Base-by-base conservation (phyloP, 2,797 vertebrate species). In the Protosalanx chinensis region DNA sequence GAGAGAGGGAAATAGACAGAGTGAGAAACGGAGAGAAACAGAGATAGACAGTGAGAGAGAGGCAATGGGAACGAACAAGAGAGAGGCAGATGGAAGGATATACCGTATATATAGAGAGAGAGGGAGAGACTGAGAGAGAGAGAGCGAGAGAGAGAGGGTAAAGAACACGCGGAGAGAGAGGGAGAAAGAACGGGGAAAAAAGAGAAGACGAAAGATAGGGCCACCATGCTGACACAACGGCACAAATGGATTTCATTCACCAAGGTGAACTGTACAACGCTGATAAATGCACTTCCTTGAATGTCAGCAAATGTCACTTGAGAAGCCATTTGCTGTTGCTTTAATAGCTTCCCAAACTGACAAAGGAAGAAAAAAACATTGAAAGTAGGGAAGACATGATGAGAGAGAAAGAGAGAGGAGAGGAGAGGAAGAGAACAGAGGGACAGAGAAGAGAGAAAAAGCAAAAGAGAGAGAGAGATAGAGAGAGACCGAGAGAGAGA, bases 271-370 rank as follows among this genome's bases (percentile, higher is more conserved):
- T 93, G 93, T 95, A 88, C 91, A 94, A 95, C 92, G 91, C 94
- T 95, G 96, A 97, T 98, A 98, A 99, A 98, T 96, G 94, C 93
- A 95, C 93, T 95, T 93, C 92, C 92, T 93, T 98, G 96, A 98
- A 98, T 98, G 97, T 97, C 97, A 98, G 95, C 95, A 98, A 99
- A 99, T 99, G 97, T 98, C 97, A 98, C 93, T 90, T 90, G 92
- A 95, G 96, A 96, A 98, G 95, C 95, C 96, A 96, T 97, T 98
- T 98, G 92, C 94, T 93, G 94, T 93, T 91, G 91, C 94, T 95
- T 92, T 93, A 95, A 95, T 94, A 94, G 95, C 93, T 93, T 91
- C 91, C 85, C 89, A 91, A 91, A 93, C 91, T 93, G 92, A 91
- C 88, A 88, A 94, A 95, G 91, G 1, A 27, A n/a, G n/a, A 83